Base-by-base conservation (phyloP, 2,888 invertebrate genomes). In the Caenorhabditis zanzibari region DNA sequence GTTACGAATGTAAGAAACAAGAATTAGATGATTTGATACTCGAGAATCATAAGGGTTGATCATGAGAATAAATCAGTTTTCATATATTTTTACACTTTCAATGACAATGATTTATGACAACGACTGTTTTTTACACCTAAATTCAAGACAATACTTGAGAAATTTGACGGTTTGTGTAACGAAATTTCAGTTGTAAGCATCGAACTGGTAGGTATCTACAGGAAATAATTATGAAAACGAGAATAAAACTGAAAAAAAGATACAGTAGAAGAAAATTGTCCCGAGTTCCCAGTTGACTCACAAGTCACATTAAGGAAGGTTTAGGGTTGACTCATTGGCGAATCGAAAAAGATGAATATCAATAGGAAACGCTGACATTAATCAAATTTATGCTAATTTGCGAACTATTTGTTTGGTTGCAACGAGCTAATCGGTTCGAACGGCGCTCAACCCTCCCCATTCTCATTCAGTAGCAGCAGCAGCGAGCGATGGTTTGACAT, bases 351-450 rank as follows among this genome's bases (percentile, higher is more conserved):
- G 49, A 16, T 47, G 66, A 75, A 75, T 75, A 66, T 58, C 76
- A 76, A 76, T 47, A 41, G 68, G 61, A 58, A 61, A 66, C 49
- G 66, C 69, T 64, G 58, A 56, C 71, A 71, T 79, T 79, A 79
- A 79, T 71, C 79, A 79, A 79, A 79, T 63, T 79, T 79, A 79
- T 79, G 79, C 79, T 56, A 79, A 71, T 79, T 79, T 72, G 49
- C 63, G 69, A 69, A 77, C 71, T 79, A 79, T 79, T 71, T 64
- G 79, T 64, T 71, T 61, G 44, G 58, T 44, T 32, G 71, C 61
- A 79, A 71, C 35, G 77, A 79, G 79, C 79, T 79, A 79, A 79
- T 79, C 79, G 79, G 71, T 79, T 64, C 28, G 69, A 66, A 71
- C 61, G 54, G 69, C 66, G 28, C 32, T 44, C 47, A 44, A 22